Base-by-base conservation (phyloP, 2,888 invertebrate genomes). In the Drosophila dives region DNA sequence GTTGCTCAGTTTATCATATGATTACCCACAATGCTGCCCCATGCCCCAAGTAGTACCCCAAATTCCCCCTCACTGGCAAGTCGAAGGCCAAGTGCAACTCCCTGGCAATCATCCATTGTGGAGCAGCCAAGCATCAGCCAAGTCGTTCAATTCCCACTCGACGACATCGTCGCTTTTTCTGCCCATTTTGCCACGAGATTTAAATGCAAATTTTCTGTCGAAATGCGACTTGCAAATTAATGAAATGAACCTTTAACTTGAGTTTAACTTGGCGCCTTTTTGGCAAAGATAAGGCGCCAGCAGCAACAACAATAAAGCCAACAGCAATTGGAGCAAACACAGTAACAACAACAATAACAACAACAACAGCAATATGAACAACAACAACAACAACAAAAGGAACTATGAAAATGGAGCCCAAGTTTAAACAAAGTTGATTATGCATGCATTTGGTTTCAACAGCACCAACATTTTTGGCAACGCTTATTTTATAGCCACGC, bases 381-480 rank as follows among this genome's bases (percentile, higher is more conserved):
- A 80, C 68, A 75, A 17, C 82, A 67, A 51, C 68, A 82, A 40
- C 61, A 72, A 48, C 56, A 70, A 20, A 38, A 64, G 66, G 66
- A 65, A 64, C 70, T 69, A 62, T 55, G 75, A 66, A 64, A 86
- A 86, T 77, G 82, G 78, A 67, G 83, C 80, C 70, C 87, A 87
- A 87, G 83, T 89, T 87, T 90, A 87, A 87, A 77, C 88, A 90
- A 90, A 90, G 90, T 90, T 90, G 90, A 90, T 87, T 87, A 87
- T 90, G 86, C 86, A 87, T 87, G 89, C 86, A 90, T 87, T 87
- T 82, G 90, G 89, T 87, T 90, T 90, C 78, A 86, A 72, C 90
- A 80, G 79, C 75, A 55, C 61, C 76, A 58, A 58, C 82, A 87
- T 82, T 82, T 83, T 84, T 84, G 89, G 84, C 84, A 87, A 82